Evolutionary conservation across 2,797 vertebrate species (phyloP).

Genomic region (Thripadectes ignobilis): DNA sequence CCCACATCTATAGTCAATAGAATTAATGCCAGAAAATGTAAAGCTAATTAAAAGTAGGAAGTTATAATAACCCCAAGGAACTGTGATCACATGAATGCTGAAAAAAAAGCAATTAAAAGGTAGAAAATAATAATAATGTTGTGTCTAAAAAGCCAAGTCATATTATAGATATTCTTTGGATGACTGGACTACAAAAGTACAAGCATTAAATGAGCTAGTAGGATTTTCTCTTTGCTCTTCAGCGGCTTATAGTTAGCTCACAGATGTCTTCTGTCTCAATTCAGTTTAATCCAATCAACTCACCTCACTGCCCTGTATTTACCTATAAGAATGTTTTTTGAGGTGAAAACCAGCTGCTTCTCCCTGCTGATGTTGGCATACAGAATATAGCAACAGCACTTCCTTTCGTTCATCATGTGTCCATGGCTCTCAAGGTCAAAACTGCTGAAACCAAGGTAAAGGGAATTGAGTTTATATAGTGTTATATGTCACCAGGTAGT

Average conservation of each 20-base stretch:
- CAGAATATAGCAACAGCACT: constrained; percentile 57
- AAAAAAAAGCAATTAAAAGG: background rate
- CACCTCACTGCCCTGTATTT: constrained; percentile 39
- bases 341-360: constrained; percentile 50
- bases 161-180: background rate
- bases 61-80: background rate
- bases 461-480: background rate
- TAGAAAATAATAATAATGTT: background rate
- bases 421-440: constrained; percentile 83
- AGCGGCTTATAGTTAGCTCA: constrained; percentile 52
- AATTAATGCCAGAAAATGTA: background rate
- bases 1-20: background rate
- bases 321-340: constrained; percentile 48
- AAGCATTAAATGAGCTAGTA: background rate
- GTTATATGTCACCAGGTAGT: background rate
- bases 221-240: constrained; percentile 67
- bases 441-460: constrained; percentile 89
- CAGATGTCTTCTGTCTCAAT: constrained; percentile 75
- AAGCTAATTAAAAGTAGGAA: background rate
- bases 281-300: constrained; percentile 76
- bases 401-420: constrained; percentile 75
- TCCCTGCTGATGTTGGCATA: constrained; percentile 37
- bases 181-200: background rate
- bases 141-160: constrained; percentile 6
- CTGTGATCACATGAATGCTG: background rate